Percentiles rank a stretch among this genome's conserved stretches.
phyloP scores from a whole-genome alignment of 2,888 invertebrate genomes.

The Drosophila recens region DNA sequence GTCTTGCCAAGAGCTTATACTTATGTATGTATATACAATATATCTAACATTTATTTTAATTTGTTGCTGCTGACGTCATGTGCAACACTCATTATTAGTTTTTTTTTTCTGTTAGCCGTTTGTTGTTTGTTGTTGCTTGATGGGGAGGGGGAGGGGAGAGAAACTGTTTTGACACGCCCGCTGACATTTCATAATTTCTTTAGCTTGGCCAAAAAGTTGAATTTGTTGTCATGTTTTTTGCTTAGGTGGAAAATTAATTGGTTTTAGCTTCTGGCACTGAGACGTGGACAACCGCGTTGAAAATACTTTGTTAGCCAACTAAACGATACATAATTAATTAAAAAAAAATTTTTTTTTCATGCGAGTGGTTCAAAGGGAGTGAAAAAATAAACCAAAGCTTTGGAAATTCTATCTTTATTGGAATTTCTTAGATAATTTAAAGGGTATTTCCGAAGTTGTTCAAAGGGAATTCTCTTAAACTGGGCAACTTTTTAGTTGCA shows the following conservation, averaged over 20 bases:
- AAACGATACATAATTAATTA: conserved; percentile 27
- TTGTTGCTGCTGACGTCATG: conserved; percentile 61
- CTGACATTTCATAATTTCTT: conserved; percentile 58
- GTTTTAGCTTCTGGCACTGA: conserved; percentile 45
- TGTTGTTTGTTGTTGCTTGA: conserved; percentile 13
- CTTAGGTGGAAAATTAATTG: conserved; percentile 66
- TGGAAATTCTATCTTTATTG: neutral
- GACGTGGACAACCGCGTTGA: conserved; percentile 26
- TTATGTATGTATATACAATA: neutral
- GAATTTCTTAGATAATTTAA: neutral
- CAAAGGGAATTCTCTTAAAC: neutral
- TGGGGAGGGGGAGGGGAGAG: neutral
- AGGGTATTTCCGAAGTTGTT: neutral
- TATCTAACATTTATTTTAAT: conserved; percentile 46
- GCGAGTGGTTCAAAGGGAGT: neutral
- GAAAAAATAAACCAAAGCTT: too few relatives aligned
- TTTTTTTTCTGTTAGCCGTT: conserved; percentile 23
- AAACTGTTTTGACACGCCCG: conserved; percentile 42
- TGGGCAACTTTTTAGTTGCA: conserved; percentile 1
- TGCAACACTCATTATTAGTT: conserved; percentile 47
- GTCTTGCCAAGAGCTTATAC: conserved; percentile 46
- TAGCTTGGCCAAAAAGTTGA: conserved; percentile 27
- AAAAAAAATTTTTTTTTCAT: neutral
- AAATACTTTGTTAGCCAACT: conserved; percentile 20
- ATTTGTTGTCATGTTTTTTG: conserved; percentile 54